phyloP scores from a whole-genome alignment of 2,888 invertebrate species.

The Cataglyphis livida region DNA sequence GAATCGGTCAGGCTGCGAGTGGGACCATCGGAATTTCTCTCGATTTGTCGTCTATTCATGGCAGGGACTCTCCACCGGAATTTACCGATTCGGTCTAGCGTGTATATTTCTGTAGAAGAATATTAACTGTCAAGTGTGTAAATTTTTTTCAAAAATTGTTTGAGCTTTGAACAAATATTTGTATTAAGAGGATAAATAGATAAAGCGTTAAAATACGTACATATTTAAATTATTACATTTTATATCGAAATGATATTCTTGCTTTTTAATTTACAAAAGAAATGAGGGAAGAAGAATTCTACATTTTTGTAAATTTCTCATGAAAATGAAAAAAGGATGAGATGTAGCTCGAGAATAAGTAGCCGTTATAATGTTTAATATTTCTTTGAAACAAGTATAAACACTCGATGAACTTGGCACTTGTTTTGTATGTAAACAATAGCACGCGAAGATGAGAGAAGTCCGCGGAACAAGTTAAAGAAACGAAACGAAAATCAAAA shows the following conservation, averaged over 20 bases:
- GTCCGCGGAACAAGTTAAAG: conserved; percentile 30
- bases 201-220: neutral
- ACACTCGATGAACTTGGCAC: conserved; percentile 35
- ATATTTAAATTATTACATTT: neutral
- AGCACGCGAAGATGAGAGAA: conserved; percentile 25
- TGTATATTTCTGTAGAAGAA: neutral
- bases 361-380: conserved; percentile 7
- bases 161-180: neutral
- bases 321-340: neutral
- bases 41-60: conserved; percentile 55
- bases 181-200: neutral
- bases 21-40: conserved; percentile 63
- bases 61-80: conserved; percentile 37
- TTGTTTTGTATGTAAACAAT: conserved; percentile 47
- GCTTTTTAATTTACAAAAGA: neutral
- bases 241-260: neutral
- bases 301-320: neutral
- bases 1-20: conserved; percentile 55
- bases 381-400: conserved; percentile 48
- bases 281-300: neutral
- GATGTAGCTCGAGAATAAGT: neutral
- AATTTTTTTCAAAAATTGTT: neutral
- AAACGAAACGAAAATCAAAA: conserved; percentile 22
- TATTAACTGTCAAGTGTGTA: conserved; percentile 4
- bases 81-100: conserved; percentile 20